These are phyloP conservation scores for Drosophila nigromelanica DNA, from an alignment of 1,140 invertebrate species.

Conservation along the genomic window DNA sequence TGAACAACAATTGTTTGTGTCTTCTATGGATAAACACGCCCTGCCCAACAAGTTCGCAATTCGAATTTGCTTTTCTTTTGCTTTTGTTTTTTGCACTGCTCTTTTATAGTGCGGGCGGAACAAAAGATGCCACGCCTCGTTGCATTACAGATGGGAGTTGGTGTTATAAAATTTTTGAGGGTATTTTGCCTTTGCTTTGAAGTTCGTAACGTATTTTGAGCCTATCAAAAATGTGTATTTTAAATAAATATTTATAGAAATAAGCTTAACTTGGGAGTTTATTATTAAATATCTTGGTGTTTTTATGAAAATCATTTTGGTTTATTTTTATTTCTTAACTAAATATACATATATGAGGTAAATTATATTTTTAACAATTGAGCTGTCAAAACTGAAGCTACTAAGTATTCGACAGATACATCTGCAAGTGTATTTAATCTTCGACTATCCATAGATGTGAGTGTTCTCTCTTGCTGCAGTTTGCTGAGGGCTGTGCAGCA, in stretches of 20 bases:
- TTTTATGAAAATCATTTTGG: too few relatives aligned
- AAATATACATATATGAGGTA: too few relatives aligned
- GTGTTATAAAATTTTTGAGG: neutral
- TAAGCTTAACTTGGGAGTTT: too few relatives aligned
- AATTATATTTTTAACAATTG: too few relatives aligned
- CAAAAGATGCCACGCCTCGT: constrained; percentile 57
- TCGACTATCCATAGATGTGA: neutral
- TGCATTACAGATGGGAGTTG: constrained; percentile 46
- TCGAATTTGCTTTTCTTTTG: constrained; percentile 5
- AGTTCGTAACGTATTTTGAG: too few relatives aligned
- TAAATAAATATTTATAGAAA: too few relatives aligned
- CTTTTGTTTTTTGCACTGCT: constrained; percentile 20
- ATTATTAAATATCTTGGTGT: too few relatives aligned
- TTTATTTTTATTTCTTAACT: too few relatives aligned
- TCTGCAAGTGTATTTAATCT: constrained; percentile 2
- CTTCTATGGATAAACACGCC: constrained; percentile 1
- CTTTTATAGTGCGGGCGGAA: constrained; percentile 41
- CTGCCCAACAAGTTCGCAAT: constrained; percentile 24
- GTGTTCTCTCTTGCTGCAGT: constrained; percentile 3
- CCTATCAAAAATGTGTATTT: too few relatives aligned
- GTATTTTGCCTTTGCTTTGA: neutral
- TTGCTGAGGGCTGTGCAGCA: constrained; percentile 31
- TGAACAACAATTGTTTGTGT: constrained; percentile 30
- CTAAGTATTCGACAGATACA: neutral
- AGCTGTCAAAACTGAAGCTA: too few relatives aligned